Percentiles rank a stretch among this genome's conserved stretches.
These are phyloP conservation scores for Ceratoteleas bidentatus DNA, from an alignment of 1,140 invertebrate genomes.

Conservation along the genomic window DNA sequence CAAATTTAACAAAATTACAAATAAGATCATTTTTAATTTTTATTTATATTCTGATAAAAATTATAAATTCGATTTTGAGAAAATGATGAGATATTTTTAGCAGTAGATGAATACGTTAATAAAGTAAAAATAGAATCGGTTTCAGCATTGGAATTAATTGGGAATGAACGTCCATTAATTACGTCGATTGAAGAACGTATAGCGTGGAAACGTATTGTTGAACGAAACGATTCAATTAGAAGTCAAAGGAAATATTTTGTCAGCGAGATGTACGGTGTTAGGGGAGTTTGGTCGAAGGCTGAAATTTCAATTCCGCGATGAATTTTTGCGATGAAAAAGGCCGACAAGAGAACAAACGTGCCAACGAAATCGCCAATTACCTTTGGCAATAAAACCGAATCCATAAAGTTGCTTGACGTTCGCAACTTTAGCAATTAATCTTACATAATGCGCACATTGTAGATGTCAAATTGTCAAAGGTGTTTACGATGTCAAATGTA, in stretches of 20 bases:
- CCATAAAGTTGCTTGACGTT: too few relatives aligned
- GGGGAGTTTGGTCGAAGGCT: not conserved
- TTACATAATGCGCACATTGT: too few relatives aligned
- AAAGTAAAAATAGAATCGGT: constrained; percentile 35
- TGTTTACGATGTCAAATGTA: too few relatives aligned
- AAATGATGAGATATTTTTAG: constrained; percentile 7
- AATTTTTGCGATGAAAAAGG: not conserved
- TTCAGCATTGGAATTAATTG: constrained; percentile 39
- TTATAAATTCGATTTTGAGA: not conserved
- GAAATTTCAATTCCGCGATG: constrained; percentile 1
- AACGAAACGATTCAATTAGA: constrained; percentile 39
- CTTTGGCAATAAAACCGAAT: too few relatives aligned
- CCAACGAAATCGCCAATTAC: too few relatives aligned
- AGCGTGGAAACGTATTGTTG: constrained; percentile 38
- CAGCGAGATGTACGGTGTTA: constrained; percentile 21
- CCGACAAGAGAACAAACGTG: too few relatives aligned
- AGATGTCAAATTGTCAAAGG: too few relatives aligned
- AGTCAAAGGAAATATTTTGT: constrained; percentile 45
- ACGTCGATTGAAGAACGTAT: constrained; percentile 40
- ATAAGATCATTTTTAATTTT: too few relatives aligned
- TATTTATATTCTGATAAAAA: too few relatives aligned
- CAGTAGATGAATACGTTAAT: not conserved
- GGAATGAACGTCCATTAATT: constrained; percentile 47
- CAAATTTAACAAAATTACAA: too few relatives aligned
- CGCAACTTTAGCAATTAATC: too few relatives aligned